phyloP scores from a whole-genome alignment of 2,888 invertebrate genomes.

The Ichneumoninae sp. region DNA sequence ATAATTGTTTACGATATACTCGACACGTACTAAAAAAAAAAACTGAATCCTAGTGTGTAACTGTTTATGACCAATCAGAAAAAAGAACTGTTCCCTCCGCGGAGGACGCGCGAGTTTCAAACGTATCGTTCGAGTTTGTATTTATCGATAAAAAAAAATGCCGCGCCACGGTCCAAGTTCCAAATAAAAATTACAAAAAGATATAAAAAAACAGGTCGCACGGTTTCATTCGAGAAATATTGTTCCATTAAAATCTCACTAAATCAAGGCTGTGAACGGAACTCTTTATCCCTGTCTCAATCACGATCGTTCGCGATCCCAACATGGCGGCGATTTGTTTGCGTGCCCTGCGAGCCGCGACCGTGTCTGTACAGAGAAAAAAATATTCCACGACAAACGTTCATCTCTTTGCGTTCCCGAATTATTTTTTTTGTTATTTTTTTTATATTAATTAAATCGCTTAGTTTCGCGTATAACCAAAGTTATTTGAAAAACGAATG shows the following conservation, averaged over 20 bases:
- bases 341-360: no score
- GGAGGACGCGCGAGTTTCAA: conserved; percentile 74
- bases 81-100: conserved; percentile 49
- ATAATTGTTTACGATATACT: conserved; percentile 71
- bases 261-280: conserved; percentile 33
- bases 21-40: conserved; percentile 48
- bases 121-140: conserved; percentile 31
- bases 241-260: conserved; percentile 16
- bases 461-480: no score
- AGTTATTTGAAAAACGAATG: no score
- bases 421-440: no score
- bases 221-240: conserved; percentile 65
- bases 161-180: conserved; percentile 72
- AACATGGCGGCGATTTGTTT: neutral
- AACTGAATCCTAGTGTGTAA: conserved; percentile 71
- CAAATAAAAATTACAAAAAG: conserved; percentile 48
- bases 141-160: conserved; percentile 11
- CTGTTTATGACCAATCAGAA: conserved; percentile 76
- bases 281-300: neutral
- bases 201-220: conserved; percentile 60
- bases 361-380: neutral
- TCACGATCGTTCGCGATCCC: neutral
- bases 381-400: neutral
- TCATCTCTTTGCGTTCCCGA: no score
- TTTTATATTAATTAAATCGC: no score